Percentiles rank a stretch among this genome's conserved stretches.
Conservation (phyloP, 2,888 invertebrate species). For the Papilio protenor region DNA sequence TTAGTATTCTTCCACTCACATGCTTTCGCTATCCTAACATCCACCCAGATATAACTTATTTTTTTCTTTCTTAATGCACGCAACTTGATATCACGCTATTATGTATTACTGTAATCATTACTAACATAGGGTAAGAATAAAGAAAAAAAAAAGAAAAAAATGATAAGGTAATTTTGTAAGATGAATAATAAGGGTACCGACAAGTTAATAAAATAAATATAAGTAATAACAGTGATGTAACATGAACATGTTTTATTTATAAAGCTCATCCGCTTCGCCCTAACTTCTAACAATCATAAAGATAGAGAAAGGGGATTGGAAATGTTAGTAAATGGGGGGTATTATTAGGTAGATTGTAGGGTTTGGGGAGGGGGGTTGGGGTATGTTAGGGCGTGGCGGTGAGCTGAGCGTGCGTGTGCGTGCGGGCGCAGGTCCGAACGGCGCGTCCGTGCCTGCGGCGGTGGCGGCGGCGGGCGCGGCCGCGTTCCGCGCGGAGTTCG, state of each 20-base stretch:
- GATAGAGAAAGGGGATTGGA: slow-evolving; percentile 28
- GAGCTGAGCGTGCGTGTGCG: slow-evolving; percentile 67
- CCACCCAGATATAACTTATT: slow-evolving; percentile 52
- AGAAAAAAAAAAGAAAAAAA: slow-evolving; percentile 7
- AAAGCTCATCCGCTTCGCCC: slow-evolving; percentile 82
- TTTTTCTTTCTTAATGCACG: slow-evolving; percentile 37
- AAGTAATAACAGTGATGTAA: slow-evolving; percentile 53
- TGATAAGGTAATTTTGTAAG: background rate
- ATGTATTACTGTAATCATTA: slow-evolving; percentile 40
- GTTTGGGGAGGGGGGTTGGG: slow-evolving; percentile 36
- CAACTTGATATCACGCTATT: slow-evolving; percentile 24
- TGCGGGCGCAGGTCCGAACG: slow-evolving; percentile 91
- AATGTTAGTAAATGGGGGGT: background rate
- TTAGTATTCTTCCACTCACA: slow-evolving; percentile 35
- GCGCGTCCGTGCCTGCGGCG: slow-evolving; percentile 95
- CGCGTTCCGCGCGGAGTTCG: slow-evolving; percentile 95
- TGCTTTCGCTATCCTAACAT: slow-evolving; percentile 70
- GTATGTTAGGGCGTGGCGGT: slow-evolving; percentile 73
- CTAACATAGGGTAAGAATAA: slow-evolving; percentile 49
- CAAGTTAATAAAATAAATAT: background rate
- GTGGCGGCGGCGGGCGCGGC: slow-evolving; percentile 93
- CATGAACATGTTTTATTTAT: slow-evolving; percentile 59
- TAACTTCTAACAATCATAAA: slow-evolving; percentile 76
- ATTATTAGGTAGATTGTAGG: background rate
- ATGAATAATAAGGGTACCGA: background rate